Percentiles rank a stretch among this genome's conserved stretches.
phyloP scores from a whole-genome alignment of 2,113 vertebrate genomes.

The Hypocryptadius cinnamomeus region DNA sequence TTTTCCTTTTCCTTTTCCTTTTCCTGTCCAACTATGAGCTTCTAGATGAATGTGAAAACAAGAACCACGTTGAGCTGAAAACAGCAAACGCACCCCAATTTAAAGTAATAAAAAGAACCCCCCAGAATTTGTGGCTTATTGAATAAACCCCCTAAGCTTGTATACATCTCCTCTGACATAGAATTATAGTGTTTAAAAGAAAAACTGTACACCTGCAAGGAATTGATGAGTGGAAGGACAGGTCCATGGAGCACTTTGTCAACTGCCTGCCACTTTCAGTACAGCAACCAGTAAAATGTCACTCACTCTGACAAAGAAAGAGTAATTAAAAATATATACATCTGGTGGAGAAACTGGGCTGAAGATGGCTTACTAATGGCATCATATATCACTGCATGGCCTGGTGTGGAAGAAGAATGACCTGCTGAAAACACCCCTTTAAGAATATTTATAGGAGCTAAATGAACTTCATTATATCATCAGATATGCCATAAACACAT shows the following conservation, averaged over 20 bases:
- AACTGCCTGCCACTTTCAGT: conserved; percentile 1
- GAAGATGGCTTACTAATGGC: not conserved
- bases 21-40: not conserved
- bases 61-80: not conserved
- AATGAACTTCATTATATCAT: not conserved
- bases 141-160: not conserved
- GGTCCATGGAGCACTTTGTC: not conserved
- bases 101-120: not conserved
- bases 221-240: conserved; percentile 17
- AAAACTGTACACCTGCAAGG: not conserved
- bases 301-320: conserved; percentile 14
- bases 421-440: not conserved
- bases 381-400: not conserved
- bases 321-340: conserved; percentile 43
- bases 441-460: not conserved
- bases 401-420: not conserved
- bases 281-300: conserved; percentile 19
- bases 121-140: not conserved
- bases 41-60: not conserved
- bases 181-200: conserved; percentile 8
- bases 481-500: not conserved
- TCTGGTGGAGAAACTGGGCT: not conserved
- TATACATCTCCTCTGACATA: not conserved
- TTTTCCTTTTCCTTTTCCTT: not conserved
- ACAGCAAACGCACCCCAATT: not conserved